Base-by-base conservation (phyloP, 1,140 invertebrate species). In the Andricus grossulariae region DNA sequence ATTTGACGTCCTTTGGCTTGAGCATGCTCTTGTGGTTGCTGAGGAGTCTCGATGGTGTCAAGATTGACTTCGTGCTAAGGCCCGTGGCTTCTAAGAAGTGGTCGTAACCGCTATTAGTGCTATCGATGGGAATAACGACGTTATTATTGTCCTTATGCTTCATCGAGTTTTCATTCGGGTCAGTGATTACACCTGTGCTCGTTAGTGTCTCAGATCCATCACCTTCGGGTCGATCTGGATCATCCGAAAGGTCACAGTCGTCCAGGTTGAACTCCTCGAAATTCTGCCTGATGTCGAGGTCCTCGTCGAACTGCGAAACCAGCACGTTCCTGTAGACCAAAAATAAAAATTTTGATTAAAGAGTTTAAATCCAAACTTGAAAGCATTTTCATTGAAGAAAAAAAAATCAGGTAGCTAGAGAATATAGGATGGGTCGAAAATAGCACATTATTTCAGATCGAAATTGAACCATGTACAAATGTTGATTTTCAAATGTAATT, bases 241-340 rank as follows among this genome's bases (percentile, higher is more conserved):
- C 93, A 74, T 93, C 93, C 8, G 93, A 94, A 19, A 96, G 92
- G 86, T 96, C 95, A 83, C 94, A 93, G 72, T 96, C 95, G 80
- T 96, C 95, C 77, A 96, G 91, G 86, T 95, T 95, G 84, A 96
- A 96, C 83, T 96, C 95, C 83, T 96, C 95, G 82, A 96, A 96
- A 88, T 95, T 95, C 85, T 96, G 94, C 73, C 94, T 93, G 74
- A 95, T 92, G 83, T 95, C 94, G 81, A 94, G 94, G 77, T 94
- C 93, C 79, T 25, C 60, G 10, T 66, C 60, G 60, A 39, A 66
- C 39, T 39, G 60, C 39, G 60, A 66, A 32, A 66, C 25, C 32
- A 66, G 60, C 12, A 66, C 60, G 6, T 66, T 25, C 32, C 60
- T 66, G 25, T 16, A 39, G 32, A 10, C 0, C 52, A 66, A 66